Evolutionary conservation across 2,113 vertebrate genomes (phyloP).

Genomic region (Otus sunia): DNA sequence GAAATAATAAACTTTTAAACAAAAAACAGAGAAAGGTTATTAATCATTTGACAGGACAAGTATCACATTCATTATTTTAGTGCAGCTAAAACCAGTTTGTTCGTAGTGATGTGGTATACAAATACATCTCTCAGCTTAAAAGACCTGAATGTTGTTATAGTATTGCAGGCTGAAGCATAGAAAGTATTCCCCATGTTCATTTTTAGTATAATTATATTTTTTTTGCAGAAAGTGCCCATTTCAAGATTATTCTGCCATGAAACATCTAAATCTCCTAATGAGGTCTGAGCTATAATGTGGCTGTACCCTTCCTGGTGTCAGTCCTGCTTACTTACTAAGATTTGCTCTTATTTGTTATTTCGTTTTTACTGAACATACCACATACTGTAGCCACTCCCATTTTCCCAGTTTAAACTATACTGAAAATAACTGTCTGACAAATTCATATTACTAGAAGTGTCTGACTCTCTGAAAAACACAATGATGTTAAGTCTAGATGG

Average conservation of each 20-base stretch:
- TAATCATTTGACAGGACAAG: not conserved
- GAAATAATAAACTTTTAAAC: not conserved
- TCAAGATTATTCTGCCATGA: not conserved
- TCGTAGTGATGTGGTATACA: not conserved
- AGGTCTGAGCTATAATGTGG: not conserved
- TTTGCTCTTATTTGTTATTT: not conserved
- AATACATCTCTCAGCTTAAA: not conserved
- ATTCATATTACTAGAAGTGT: not conserved
- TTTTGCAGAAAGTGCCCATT: not conserved
- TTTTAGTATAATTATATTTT: not conserved
- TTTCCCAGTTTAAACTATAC: not conserved
- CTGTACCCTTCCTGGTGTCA: not conserved
- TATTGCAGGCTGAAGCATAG: not conserved
- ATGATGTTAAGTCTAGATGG: not conserved
- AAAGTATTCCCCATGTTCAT: not conserved
- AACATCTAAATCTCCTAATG: not conserved
- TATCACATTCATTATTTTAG: not conserved
- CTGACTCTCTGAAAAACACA: not conserved
- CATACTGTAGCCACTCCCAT: not conserved
- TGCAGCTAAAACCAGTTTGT: not conserved
- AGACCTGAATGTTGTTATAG: not conserved
- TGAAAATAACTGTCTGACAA: not conserved
- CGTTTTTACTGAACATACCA: not conserved
- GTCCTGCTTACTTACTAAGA: not conserved
- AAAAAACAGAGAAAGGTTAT: not conserved